Percentiles rank a stretch among this genome's conserved stretches.
Conservation (phyloP, 1,140 invertebrate species). For the Papilio aristodemus region DNA sequence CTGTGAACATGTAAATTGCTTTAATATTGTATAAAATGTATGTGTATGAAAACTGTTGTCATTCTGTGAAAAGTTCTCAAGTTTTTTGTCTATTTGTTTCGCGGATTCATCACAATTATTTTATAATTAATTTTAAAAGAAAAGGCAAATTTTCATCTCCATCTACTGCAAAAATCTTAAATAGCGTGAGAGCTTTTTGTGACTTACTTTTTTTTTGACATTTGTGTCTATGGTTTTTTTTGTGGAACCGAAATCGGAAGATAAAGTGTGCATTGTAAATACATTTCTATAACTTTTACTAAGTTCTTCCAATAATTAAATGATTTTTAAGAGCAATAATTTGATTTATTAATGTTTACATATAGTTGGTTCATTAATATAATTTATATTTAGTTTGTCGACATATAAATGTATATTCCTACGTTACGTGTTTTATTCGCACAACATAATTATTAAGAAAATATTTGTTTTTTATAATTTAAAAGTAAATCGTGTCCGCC, state of each 20-base stretch:
- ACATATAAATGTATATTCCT: conserved; percentile 18
- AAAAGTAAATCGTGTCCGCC: background rate
- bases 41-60: background rate
- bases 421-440: conserved; percentile 20
- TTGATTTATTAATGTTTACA: conserved; percentile 19
- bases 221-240: background rate
- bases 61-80: too few relatives aligned
- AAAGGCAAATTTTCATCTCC: background rate
- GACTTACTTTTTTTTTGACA: too few relatives aligned
- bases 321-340: conserved; percentile 30
- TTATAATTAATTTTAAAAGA: background rate
- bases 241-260: too few relatives aligned
- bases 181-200: too few relatives aligned
- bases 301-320: conserved; percentile 29
- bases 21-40: background rate
- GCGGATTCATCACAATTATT: background rate
- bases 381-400: conserved; percentile 13
- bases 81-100: background rate
- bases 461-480: conserved; percentile 22
- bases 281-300: conserved; percentile 16
- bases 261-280: conserved; percentile 13
- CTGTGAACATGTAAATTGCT: conserved; percentile 1
- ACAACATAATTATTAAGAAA: conserved; percentile 11
- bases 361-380: conserved; percentile 26
- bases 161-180: too few relatives aligned